Evolutionary conservation across 2,113 vertebrate genomes (phyloP), one percentile per base, ranked within the genome.

Genomic region (Ictidomys tridecemlineatus): DNA sequence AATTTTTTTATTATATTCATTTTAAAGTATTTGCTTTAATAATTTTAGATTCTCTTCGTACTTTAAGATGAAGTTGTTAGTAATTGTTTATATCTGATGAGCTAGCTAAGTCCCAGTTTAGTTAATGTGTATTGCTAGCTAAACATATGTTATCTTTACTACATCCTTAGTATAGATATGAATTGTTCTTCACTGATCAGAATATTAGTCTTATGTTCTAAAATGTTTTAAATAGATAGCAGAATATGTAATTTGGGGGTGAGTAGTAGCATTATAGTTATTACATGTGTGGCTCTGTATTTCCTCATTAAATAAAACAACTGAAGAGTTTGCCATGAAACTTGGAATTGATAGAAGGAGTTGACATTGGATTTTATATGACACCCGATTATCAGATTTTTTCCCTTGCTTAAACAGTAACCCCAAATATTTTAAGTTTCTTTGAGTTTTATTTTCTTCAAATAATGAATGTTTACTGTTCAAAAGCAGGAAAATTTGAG

Each of bases 31-130:
- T 95, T 88, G 4, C 28, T 88, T 24, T 61, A 61, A 39, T 93
- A 45, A 32, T 87, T 96, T 83, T 92, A 87, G 45, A 69, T 94
- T n/a, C 22, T 51, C 12, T 94, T 92, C 85, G 5, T 39, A 72
- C 69, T 63, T 85, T 78, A 89, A 85, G 39, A 94, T 77, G 37
- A 8, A 70, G 4, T 70, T 90, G 37, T 67, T 91, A 65, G 34
- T 34, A 77, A 48, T 65, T 74, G 2, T 94, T 76, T 22, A 26
- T 82, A 65, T 48, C 73, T 72, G 4, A 76, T 90, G 20, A 65
- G 5, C 28, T 94, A 80, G 10, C 30, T 74, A 86, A 72, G 28
- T 88, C 34, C 37, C 93, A 85, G 39, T 85, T 79, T 82, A 72
- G 24, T 76, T 92, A 58, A 58, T 85, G 30, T 69, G 51, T 84